Base-by-base conservation (phyloP, 2,888 invertebrate species). In the Drosophila meridionalis region DNA sequence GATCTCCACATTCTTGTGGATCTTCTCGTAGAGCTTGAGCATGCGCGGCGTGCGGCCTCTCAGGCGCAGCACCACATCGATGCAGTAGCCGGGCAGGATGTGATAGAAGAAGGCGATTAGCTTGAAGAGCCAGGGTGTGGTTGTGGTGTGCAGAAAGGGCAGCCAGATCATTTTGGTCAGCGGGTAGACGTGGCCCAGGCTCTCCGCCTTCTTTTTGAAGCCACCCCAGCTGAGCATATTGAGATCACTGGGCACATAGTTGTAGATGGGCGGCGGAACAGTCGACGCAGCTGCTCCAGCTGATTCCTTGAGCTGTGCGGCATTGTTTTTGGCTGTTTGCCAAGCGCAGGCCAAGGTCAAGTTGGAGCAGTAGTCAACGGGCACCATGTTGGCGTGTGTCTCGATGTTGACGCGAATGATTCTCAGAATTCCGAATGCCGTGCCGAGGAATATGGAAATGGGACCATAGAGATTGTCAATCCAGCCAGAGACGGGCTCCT, bases 191-290 rank as follows among this genome's bases (percentile, higher is more conserved):
- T 93, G 77, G 0, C 95, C 94, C 68, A 95, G 94, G 0, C 1
- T n/a, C 0, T 65, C 4, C 1, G 85, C 57, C 14, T 64, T 64
- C 2, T 68, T 36, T 2, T 57, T 94, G 83, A 97, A 97, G 53
- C 96, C 94, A 0, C 94, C 94, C 98, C 98, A 99, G 0, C 95
- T 96, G 48, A 98, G 93, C 1, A 96, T 95, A 90, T 98, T 97
- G 71, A 96, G 95, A 2, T 94, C 94, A 0, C 97, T 96, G 1
- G 98, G 97, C 2, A 98, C 97, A 92, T 96, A 97, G 93, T 98
- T 98, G 94, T 96, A 98, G 34, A 91, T 90, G 6, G 80, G 61
- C 4, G 12, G 42, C 9, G 43, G 4, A 43, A 2, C 14, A 40
- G 2, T 40, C 2, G 14, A 7, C 0, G 71, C 45, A 12, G 5